Base-by-base conservation (phyloP, 2,888 invertebrate species). In the Stramonita haemastoma region DNA sequence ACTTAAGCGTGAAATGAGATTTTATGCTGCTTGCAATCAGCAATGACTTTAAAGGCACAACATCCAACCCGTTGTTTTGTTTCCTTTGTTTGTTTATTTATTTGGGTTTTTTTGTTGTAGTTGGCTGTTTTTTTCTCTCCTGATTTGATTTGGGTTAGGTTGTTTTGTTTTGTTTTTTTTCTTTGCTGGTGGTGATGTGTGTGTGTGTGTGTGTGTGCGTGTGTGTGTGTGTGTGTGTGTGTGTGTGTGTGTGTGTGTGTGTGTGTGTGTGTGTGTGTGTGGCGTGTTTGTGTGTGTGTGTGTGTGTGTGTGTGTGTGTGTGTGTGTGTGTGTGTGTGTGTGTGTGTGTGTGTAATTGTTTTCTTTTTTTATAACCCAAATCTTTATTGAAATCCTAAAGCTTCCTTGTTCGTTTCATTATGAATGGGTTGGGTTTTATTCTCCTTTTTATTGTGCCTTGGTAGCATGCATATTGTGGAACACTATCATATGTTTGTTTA, bases 221-320 rank as follows among this genome's bases (percentile, higher is more conserved):
- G 79, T 77, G n/a, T 79, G 79, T 79, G n/a, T 79, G 79, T 79
- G n/a, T 79, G 79, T 79, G 79, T 79, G 79, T 79, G 15, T 32
- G 32, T 79, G n/a, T 79, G 32, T 32, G 32, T 15, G 29, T 17
- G 13, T 79, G n/a, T 77, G 77, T 15, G 22, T 32, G 13, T 32
- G 79, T 32, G 32, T 79, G 29, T 79, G 29, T n/a, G 26, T 79
- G 79, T n/a, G 79, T 32, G n/a, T 32, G n/a, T 79, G 79, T 32
- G 79, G 13, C 22, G 29, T 32, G 79, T n/a, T n/a, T n/a, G 79
- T 79, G 32, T 22, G 32, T n/a, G 79, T 32, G 32, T 32, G 79
- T 77, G 77, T 79, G n/a, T 79, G 79, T 79, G 79, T 79, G 22
- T 32, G 13, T 32, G 79, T 32, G 32, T 79, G 29, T 79, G 29